phyloP scores from a whole-genome alignment of 1,140 invertebrate species.

The Bombus turneri region DNA sequence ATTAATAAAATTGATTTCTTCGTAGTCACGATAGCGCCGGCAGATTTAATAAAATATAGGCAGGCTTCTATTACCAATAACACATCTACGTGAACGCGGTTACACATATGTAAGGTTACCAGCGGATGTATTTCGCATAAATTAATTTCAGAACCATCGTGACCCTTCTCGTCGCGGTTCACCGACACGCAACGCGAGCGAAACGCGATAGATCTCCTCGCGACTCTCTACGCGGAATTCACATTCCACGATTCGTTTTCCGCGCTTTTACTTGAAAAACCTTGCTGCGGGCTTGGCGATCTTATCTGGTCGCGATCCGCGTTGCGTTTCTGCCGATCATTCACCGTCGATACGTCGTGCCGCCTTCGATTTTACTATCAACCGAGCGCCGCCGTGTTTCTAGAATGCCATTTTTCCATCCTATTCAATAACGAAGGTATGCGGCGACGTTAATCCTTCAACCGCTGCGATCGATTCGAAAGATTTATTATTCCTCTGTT shows the following conservation, averaged over 20 bases:
- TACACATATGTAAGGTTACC: slow-evolving; percentile 48
- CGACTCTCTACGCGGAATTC: slow-evolving; percentile 28
- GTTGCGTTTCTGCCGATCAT: slow-evolving; percentile 34
- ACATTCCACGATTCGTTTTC: slow-evolving; percentile 47
- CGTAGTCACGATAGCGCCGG: background rate
- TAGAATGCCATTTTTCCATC: background rate
- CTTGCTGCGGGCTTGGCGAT: slow-evolving; percentile 34
- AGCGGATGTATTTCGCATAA: slow-evolving; percentile 45
- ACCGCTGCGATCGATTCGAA: background rate
- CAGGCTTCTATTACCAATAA: background rate
- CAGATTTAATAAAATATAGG: background rate
- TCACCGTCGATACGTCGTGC: slow-evolving; percentile 31
- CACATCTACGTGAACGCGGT: slow-evolving; percentile 26
- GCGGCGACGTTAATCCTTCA: background rate
- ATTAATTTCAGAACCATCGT: slow-evolving; percentile 56
- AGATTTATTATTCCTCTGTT: background rate
- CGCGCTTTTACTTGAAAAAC: slow-evolving; percentile 45
- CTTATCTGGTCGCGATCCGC: slow-evolving; percentile 32
- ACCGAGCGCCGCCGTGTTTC: background rate
- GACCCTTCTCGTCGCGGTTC: slow-evolving; percentile 42
- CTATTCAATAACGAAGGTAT: background rate
- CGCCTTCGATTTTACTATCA: slow-evolving; percentile 33
- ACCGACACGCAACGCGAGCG: slow-evolving; percentile 40
- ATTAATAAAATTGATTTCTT: background rate
- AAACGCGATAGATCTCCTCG: slow-evolving; percentile 36